Conservation (phyloP, 2,888 invertebrate species). For the Chrysina gloriosa region DNA sequence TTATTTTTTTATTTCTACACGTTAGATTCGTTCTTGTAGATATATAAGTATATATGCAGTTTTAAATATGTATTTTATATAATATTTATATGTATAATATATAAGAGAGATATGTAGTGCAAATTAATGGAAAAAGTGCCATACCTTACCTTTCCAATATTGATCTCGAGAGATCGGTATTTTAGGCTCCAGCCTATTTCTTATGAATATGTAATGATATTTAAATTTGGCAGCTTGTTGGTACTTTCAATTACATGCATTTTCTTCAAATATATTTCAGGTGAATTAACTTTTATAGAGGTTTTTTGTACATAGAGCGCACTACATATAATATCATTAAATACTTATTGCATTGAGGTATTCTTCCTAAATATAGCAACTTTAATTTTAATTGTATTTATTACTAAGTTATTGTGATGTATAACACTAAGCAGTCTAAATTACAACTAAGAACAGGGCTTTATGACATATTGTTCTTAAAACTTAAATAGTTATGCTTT, state of each 20-base stretch:
- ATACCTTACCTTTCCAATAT: slow-evolving; percentile 5
- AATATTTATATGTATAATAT: slow-evolving; percentile 17
- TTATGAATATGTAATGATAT: slow-evolving; percentile 21
- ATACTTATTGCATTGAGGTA: slow-evolving; percentile 29
- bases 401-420: slow-evolving; percentile 35
- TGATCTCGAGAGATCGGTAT: slow-evolving; percentile 14
- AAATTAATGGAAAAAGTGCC: slow-evolving; percentile 30
- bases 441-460: slow-evolving; percentile 27
- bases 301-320: slow-evolving; percentile 22
- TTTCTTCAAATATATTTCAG: not conserved
- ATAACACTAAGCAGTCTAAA: slow-evolving; percentile 29
- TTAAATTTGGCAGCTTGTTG: slow-evolving; percentile 15
- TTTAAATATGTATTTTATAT: slow-evolving; percentile 13
- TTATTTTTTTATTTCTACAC: slow-evolving; percentile 25
- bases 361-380: slow-evolving; percentile 24
- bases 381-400: slow-evolving; percentile 30
- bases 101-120: slow-evolving; percentile 21
- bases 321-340: slow-evolving; percentile 25
- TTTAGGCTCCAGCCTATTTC: not conserved
- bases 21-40: slow-evolving; percentile 20
- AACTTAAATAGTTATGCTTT: slow-evolving; percentile 34
- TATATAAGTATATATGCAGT: slow-evolving; percentile 14
- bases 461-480: slow-evolving; percentile 30
- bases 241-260: not conserved
- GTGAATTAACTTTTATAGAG: not conserved